Evolutionary conservation across 2,888 invertebrate species (phyloP), one percentile per base, ranked within the genome.

Genomic region (Nineta flava): DNA sequence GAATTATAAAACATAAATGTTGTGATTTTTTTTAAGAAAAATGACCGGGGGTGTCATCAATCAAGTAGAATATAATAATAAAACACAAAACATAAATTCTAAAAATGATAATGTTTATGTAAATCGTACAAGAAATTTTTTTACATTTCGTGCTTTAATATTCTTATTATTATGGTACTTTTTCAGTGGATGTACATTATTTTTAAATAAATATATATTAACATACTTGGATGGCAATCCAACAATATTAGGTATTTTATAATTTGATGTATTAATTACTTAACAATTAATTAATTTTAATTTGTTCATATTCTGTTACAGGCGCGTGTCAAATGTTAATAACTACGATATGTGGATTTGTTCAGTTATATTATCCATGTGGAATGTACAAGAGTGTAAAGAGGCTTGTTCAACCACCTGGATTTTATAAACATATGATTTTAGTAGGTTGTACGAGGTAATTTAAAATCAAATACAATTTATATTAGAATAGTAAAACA

Each of bases 291-390:
- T 26, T 26, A 26, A 26, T 7, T 6, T 26, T 26, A 5, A 26
- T 26, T 26, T 26, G 26, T 5, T 26, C 26, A 26, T 26, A 26
- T 26, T 26, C 7, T 26, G 7, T 26, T 26, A 26, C 58, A 84
- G 85, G 83, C 56, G 80, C 81, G 53, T 77, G 77, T 65, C 85
- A 85, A 68, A 81, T 85, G 81, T 64, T 81, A 48, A 80, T 81
- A 73, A 84, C 83, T 17, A 77, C 81, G 44, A 63, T 77, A 41
- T 79, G 81, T 66, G 84, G 84, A n/a, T 80, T 80, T 61, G 66
- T 82, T 53, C 83, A 85, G 65, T 73, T 84, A 71, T 79, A 81
- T 60, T 73, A 79, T 59, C 81, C 83, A 1, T 81, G 81, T 60
- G 82, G 82, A 34, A 79, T 83, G 77, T 83, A 81, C 57, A 74